A percentile compares a stretch with the other conserved stretches of the same genome.
Evolutionary conservation across 2,113 vertebrate species (phyloP).

Genomic region (Hydrochoerus hydrochaeris): DNA sequence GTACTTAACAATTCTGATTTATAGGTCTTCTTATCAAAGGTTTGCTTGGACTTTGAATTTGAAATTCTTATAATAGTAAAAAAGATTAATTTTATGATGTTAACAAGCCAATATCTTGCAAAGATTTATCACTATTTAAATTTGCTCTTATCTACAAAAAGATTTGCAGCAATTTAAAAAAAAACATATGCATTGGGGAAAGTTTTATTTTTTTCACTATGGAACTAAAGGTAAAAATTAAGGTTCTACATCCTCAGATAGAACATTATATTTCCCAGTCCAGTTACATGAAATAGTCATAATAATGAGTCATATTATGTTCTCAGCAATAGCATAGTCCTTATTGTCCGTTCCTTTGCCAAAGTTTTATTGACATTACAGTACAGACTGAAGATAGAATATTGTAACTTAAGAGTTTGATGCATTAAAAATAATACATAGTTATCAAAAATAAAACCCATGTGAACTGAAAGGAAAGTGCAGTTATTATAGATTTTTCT

Average conservation of each 20-base stretch:
- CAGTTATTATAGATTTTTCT: conserved; percentile 13
- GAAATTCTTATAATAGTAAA: background rate
- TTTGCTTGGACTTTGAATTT: background rate
- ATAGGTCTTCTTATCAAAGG: background rate
- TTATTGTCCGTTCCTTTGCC: background rate
- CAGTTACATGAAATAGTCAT: background rate
- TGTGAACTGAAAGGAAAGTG: conserved; percentile 1
- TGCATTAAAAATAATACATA: conserved; percentile 51
- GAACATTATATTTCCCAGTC: conserved; percentile 10
- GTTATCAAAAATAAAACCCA: conserved; percentile 35
- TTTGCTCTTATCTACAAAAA: conserved; percentile 11
- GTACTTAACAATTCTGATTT: background rate
- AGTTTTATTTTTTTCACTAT: conserved; percentile 19
- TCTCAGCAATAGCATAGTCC: background rate
- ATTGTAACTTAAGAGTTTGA: conserved; percentile 8
- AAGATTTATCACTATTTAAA: background rate
- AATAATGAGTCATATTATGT: background rate
- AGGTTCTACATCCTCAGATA: background rate
- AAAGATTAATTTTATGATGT: background rate
- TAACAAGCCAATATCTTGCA: background rate
- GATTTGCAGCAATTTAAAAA: background rate
- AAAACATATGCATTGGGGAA: background rate
- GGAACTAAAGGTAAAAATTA: conserved; percentile 47
- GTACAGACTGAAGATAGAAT: background rate
- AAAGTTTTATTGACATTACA: conserved; percentile 21